Evolutionary conservation across 2,113 vertebrate genomes (phyloP).

Genomic region (Penelope pileata): DNA sequence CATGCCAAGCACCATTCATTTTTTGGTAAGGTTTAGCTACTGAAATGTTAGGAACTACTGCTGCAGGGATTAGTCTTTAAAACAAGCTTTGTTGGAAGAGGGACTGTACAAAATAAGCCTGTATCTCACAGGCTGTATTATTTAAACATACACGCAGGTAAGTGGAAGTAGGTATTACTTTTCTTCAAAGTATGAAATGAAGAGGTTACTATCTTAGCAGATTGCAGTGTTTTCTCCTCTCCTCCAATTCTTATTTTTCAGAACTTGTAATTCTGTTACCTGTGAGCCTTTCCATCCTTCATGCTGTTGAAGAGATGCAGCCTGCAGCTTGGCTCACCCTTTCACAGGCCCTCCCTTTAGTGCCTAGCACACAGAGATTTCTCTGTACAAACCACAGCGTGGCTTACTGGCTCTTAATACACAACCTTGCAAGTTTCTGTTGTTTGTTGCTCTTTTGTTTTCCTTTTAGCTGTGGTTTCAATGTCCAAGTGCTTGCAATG

Average conservation of each 20-base stretch:
- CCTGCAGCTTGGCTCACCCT: background rate
- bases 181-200: background rate
- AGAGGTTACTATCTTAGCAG: background rate
- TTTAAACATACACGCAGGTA: background rate
- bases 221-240: background rate
- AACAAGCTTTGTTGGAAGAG: background rate
- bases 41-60: background rate
- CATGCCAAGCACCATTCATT: background rate
- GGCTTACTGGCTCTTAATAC: background rate
- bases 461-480: background rate
- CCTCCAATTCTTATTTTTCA: background rate
- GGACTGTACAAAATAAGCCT: background rate
- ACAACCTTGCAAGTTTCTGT: background rate
- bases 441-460: background rate
- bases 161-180: background rate
- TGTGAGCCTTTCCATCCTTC: background rate
- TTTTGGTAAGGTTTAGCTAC: background rate
- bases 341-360: background rate
- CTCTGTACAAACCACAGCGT: background rate
- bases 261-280: background rate
- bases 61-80: background rate
- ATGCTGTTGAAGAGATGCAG: background rate
- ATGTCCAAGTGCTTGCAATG: background rate
- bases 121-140: background rate
- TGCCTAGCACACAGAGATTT: background rate